These are phyloP conservation scores for Liopterus haemorrhoidalis DNA, from an alignment of 2,888 invertebrate species.

Conservation along the genomic window DNA sequence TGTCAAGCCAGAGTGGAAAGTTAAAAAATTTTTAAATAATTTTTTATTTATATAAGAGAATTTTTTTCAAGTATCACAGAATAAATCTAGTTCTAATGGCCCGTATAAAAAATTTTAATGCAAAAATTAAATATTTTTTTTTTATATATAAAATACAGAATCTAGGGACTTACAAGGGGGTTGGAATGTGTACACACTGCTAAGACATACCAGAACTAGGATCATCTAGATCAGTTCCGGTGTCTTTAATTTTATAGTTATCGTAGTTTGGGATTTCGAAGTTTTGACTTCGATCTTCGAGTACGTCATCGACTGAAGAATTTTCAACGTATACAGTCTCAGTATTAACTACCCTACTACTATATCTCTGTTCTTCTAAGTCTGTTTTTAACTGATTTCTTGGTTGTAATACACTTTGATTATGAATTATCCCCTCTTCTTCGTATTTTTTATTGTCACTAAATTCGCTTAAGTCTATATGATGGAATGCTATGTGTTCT, in stretches of 20 bases:
- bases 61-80: conserved; percentile 49
- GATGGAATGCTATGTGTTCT: conserved; percentile 41
- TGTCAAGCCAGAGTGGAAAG: conserved; percentile 20
- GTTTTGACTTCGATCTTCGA: not conserved
- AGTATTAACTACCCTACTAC: conserved; percentile 45
- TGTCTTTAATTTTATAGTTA: conserved; percentile 5
- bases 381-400: conserved; percentile 41
- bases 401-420: conserved; percentile 27
- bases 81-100: conserved; percentile 48
- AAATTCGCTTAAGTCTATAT: conserved; percentile 44
- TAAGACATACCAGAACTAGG: conserved; percentile 49
- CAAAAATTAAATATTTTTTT: conserved; percentile 18
- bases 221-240: conserved; percentile 42
- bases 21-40: conserved; percentile 6
- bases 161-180: not conserved
- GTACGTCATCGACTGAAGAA: conserved; percentile 38
- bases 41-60: conserved; percentile 37
- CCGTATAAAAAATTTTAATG: conserved; percentile 44
- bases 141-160: conserved; percentile 21
- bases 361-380: conserved; percentile 43
- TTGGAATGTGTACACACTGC: conserved; percentile 34
- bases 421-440: conserved; percentile 20
- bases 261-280: not conserved
- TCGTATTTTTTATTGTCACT: conserved; percentile 32
- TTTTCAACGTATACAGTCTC: conserved; percentile 46